Base-by-base conservation (phyloP, 1,140 invertebrate genomes). In the Oedothorax gibbosus region DNA sequence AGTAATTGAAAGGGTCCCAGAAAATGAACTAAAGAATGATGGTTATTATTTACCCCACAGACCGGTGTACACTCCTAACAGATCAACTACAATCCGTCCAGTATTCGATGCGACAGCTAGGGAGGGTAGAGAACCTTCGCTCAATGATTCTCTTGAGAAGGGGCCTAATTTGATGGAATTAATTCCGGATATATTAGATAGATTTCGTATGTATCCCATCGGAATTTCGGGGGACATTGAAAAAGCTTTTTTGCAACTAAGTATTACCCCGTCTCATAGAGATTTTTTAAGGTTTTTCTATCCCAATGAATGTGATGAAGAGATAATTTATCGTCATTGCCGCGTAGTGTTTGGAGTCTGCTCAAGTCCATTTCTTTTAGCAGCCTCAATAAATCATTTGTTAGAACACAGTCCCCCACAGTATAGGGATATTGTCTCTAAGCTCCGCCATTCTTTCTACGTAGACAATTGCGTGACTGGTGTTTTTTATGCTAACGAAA, bases 181-280 rank as follows among this genome's bases (percentile, higher is more conserved):
- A 0, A 89, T 91, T 11, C 89, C 89, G 12, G 49, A 87, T 3
- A 81, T 91, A 35, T 60, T 91, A 50, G 35, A 89, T 10, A 73
- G 88, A 18, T 91, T 91, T 86, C 76, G 90, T 62, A 83, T 18
- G 77, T 86, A 88, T 20, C 87, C 80, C 66, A 88, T 88, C 85
- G 90, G 87, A 18, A 87, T 91, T 0, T 88, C 89, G 0, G 87
- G 89, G 0, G 91, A 91, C 78, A 90, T 91, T 9, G 75, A 87
- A 50, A 89, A 89, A 51, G 90, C 89, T 0, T 91, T 91, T 88
- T 86, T 90, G 15, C 89, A 91, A 84, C 90, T 91, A 35, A 65
- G 49, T 11, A 50, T 89, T 20, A 57, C n/a, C 10, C 64, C 62
- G 7, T 12, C n/a, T 15, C 15, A 80, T 65, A 49, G 76, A 64